These are phyloP conservation scores for Alentia gelatinosa DNA, from an alignment of 2,888 invertebrate species.

Conservation along the genomic window DNA sequence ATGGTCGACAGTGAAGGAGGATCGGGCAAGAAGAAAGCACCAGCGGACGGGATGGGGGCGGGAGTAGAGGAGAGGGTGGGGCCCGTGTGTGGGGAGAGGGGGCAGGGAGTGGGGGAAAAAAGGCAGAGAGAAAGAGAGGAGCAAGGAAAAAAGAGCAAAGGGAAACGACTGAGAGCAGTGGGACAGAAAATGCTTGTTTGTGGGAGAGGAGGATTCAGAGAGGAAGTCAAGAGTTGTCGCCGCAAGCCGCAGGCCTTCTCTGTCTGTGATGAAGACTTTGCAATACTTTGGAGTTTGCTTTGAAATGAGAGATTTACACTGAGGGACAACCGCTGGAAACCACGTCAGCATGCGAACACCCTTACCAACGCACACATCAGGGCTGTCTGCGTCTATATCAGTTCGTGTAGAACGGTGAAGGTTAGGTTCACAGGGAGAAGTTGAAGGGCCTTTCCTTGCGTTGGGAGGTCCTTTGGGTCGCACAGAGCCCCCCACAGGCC, in stretches of 20 bases:
- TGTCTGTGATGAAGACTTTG: not conserved
- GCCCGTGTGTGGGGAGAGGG: not conserved
- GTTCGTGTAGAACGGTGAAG: not conserved
- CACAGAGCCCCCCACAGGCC: not conserved
- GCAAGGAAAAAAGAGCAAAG: not conserved
- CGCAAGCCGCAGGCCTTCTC: not conserved
- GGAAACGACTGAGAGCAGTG: not conserved
- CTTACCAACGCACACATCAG: no score
- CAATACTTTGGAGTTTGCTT: not conserved
- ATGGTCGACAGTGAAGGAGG: not conserved
- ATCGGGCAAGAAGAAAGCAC: not conserved
- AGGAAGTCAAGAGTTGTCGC: conserved; percentile 28
- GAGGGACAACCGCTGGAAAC: no score
- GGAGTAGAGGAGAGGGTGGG: not conserved
- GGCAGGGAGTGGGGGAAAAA: not conserved
- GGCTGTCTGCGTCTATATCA: no score
- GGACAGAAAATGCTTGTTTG: conserved; percentile 26
- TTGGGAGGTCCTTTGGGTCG: not conserved
- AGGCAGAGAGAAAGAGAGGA: not conserved
- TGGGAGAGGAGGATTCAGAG: conserved; percentile 4
- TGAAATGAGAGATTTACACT: not conserved
- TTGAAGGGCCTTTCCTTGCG: no score
- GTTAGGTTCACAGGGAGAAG: not conserved
- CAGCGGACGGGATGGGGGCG: not conserved
- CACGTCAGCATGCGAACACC: no score